Evolutionary conservation across 2,888 invertebrate species (phyloP), one percentile per base, ranked within the genome.

Genomic region (Ophioninae sp.): DNA sequence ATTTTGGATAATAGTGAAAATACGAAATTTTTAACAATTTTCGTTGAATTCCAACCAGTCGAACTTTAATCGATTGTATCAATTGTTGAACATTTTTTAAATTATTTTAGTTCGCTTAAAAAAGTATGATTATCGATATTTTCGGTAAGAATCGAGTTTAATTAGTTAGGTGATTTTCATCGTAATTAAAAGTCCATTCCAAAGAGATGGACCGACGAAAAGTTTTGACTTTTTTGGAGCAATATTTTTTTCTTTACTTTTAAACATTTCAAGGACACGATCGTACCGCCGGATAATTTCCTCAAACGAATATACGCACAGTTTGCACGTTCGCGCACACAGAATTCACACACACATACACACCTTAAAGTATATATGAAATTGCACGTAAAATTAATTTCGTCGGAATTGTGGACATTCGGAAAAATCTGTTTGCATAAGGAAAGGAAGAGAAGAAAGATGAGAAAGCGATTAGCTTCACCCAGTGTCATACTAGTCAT

Each of bases 401-500:
- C 23, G 10, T 74, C 73, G 64, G 57, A 69, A 56, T 76, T 61
- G 67, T 79, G 61, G 75, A 80, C 74, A 68, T 57, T 72, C 56
- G 59, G 75, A 74, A 68, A 77, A 56, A 74, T 77, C 73, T 39
- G 44, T 82, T 72, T 64, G 73, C 59, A 73, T 69, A 56, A 69
- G 75, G 44, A 69, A 44, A 37, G 13, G 37, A 20, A 41, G n/a
- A 41, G 44, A 59, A 62, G 65, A 67, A 20, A 72, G 37, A 30
- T n/a, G 8, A 50, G 44, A 72, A 44, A 77, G 61, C n/a, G 41
- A 67, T 80, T 70, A 83, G 69, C 65, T 73, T 74, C 65, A 74
- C 64, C 59, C 73, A 74, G 77, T 67, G 73, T 89, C 88, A 88
- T 88, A 86, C 90, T 91, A 91, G 91, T 91, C 91, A 91, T 90